Conservation (phyloP, 1,140 invertebrate genomes). For the Pollicipes pollicipes region DNA sequence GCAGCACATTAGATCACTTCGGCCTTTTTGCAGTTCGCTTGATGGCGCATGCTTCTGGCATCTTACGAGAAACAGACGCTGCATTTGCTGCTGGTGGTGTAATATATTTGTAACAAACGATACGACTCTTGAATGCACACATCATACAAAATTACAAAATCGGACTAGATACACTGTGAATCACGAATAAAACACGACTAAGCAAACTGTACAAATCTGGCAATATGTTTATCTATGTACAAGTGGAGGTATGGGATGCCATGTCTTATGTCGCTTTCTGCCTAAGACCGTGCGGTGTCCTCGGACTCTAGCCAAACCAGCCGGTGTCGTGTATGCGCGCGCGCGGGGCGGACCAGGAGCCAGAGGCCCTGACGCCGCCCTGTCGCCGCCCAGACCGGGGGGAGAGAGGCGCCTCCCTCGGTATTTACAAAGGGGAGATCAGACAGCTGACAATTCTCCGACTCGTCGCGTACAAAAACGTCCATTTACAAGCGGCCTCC, state of each 20-base stretch:
- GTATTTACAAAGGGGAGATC: neutral
- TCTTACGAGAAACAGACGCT: neutral
- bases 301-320: too few relatives aligned
- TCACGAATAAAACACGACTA: neutral
- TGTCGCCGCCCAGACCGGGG: too few relatives aligned
- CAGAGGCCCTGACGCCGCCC: too few relatives aligned
- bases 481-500: neutral
- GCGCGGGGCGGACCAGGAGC: too few relatives aligned
- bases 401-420: neutral
- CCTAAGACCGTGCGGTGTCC: too few relatives aligned
- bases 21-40: too few relatives aligned
- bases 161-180: neutral
- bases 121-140: neutral
- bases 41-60: too few relatives aligned
- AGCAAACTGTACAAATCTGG: neutral
- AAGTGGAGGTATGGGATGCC: neutral
- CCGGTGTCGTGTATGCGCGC: too few relatives aligned
- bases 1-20: too few relatives aligned
- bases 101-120: neutral
- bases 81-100: neutral
- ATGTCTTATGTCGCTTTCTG: neutral
- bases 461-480: neutral
- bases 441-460: neutral
- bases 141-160: conserved; percentile 2
- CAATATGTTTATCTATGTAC: neutral